Percentiles rank a stretch among this genome's conserved stretches.
These are phyloP conservation scores for Biston betularia DNA, from an alignment of 2,888 invertebrate genomes.

Conservation along the genomic window DNA sequence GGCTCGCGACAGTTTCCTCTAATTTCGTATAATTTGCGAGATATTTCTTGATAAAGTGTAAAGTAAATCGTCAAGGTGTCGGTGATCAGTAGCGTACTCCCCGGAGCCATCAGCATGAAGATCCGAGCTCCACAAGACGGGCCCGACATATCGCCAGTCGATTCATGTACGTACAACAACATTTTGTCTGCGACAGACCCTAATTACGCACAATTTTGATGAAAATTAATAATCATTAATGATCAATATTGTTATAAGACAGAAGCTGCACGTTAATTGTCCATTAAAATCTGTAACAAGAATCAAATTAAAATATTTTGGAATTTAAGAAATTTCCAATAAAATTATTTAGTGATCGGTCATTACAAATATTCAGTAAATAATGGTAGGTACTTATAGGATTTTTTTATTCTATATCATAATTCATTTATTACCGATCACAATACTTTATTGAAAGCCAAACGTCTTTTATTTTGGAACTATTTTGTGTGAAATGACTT, in stretches of 20 bases:
- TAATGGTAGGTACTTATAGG: no score
- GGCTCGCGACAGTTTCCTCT: constrained; percentile 66
- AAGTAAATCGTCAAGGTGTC: constrained; percentile 74
- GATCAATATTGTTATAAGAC: no score
- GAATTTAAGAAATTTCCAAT: no score
- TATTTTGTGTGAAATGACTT: neutral
- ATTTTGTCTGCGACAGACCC: constrained; percentile 38
- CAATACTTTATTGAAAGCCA: no score
- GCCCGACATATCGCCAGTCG: constrained; percentile 86
- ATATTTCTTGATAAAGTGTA: constrained; percentile 59
- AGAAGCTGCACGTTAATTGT: neutral
- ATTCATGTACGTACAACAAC: constrained; percentile 74
- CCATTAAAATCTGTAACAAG: neutral
- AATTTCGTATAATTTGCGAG: constrained; percentile 56
- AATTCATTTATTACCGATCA: no score
- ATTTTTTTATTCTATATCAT: no score
- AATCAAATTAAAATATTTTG: no score
- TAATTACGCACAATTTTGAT: constrained; percentile 45
- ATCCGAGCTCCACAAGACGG: constrained; percentile 85
- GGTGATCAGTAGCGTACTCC: constrained; percentile 77
- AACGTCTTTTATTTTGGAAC: no score
- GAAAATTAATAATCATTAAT: neutral
- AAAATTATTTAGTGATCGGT: no score
- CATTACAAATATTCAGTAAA: no score
- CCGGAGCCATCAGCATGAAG: constrained; percentile 79